Evolutionary conservation across 1,140 invertebrate genomes (phyloP), one percentile per base, ranked within the genome.

Genomic region (Drosophila sechellia): DNA sequence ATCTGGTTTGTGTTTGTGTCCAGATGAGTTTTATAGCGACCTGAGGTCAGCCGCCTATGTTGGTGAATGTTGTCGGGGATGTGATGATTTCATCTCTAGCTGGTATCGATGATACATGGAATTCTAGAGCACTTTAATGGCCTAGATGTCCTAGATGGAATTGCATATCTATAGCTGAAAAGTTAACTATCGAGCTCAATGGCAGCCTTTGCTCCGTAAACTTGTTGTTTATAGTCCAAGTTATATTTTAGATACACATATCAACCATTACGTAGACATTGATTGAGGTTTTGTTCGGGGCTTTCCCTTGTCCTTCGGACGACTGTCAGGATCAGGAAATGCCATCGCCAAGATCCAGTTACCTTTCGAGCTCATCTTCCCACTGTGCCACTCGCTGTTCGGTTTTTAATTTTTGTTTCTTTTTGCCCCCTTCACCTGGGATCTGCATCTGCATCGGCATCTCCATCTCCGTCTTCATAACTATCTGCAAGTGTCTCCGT

Each of bases 51-150:
- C 58, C 15, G 10, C 42, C 4, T 11, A 4, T 12, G 1, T 0
- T 4, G 37, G 52, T 57, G 68, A 70, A 70, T 70, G 68, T 70
- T 70, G 66, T 68, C 40, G 0, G 65, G 60, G 48, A 31, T 45
- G 65, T 6, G 63, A 55, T 45, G 60, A 65, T 49, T 48, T 42
- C 37, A 52, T 25, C 12, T 39, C 37, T 25, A 13, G 11, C 6
- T 50, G 27, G 13, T 1, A 22, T 58, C 53, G 10, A 2, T 17
- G 13, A 42, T 34, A 20, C 17, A 42, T 22, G 1, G 3, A 12
- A 2, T 12, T 42, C 17, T 15, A 49, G 48, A 10, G 4, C n/a
- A 46, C 20, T 48, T 48, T 40, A 69, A 70, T 57, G 35, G 17
- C 27, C 64, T 40, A 27, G 52, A 35, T 27, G 64, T 70, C 64